Percentiles rank a stretch among this genome's conserved stretches.
Evolutionary conservation across 2,797 vertebrate species (phyloP).

Genomic region (Aulostomus chinensis): DNA sequence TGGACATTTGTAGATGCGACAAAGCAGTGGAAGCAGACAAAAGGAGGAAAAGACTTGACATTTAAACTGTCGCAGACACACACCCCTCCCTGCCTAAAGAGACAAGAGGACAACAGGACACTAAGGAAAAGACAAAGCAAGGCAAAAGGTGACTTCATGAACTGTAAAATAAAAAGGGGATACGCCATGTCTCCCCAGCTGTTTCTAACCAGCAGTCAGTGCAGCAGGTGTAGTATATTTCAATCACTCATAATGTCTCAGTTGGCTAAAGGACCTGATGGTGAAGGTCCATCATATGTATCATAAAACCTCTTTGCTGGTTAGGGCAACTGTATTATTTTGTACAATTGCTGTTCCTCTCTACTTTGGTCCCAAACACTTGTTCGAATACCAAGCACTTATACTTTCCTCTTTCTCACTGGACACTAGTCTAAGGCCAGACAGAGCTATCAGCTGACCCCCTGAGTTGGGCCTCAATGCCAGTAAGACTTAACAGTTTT

Average conservation of each 20-base stretch:
- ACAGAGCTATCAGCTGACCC: conserved; percentile 76
- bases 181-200: conserved; percentile 24
- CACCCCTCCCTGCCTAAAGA: conserved; percentile 25
- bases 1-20: conserved; percentile 61
- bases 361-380: conserved; percentile 56
- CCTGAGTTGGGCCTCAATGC: conserved; percentile 68
- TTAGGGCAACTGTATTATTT: conserved; percentile 78
- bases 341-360: conserved; percentile 76
- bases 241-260: conserved; percentile 53
- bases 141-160: conserved; percentile 54
- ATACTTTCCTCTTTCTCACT: conserved; percentile 61
- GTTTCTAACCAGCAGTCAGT: conserved; percentile 68
- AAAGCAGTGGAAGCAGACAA: conserved; percentile 30
- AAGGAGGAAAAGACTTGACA: conserved; percentile 13
- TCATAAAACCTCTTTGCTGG: conserved; percentile 65
- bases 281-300: conserved; percentile 51
- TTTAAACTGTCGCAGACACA: conserved; percentile 39
- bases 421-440: conserved; percentile 63
- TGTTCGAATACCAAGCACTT: conserved; percentile 68
- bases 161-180: conserved; percentile 46
- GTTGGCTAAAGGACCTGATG: conserved; percentile 35
- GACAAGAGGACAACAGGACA: conserved; percentile 54
- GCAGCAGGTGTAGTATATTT: conserved; percentile 36
- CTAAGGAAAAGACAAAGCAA: conserved; percentile 35
- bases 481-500: conserved; percentile 57